These are phyloP conservation scores for Turritopsis rubra DNA, from an alignment of 30 jellyfish, hydroid and myxozoan genomes.

Conservation along the genomic window DNA sequence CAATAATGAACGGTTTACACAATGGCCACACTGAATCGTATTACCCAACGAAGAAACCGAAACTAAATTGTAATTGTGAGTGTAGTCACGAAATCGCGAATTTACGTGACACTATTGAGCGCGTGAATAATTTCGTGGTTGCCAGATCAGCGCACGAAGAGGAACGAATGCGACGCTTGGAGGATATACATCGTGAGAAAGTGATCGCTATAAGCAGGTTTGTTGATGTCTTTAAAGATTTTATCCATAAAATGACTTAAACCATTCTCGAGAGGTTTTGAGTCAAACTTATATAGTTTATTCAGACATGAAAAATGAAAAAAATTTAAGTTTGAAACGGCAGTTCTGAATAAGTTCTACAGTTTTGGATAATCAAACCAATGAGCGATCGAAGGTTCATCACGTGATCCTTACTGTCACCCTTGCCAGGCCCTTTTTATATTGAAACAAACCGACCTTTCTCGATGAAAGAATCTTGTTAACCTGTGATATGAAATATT, in stretches of 20 bases:
- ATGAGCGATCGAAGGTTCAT: no score
- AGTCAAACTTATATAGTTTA: no score
- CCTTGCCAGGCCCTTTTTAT: no score
- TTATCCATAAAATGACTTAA: constrained; percentile 17
- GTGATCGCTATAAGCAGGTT: constrained; percentile 30
- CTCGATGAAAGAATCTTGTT: no score
- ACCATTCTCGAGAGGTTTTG: no score
- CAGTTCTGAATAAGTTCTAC: no score
- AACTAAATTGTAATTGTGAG: constrained; percentile 25
- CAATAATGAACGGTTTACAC: neutral
- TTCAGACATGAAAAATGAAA: neutral
- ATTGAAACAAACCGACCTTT: no score
- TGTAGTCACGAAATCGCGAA: constrained; percentile 32
- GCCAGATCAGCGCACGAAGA: constrained; percentile 41
- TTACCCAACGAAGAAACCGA: constrained; percentile 9
- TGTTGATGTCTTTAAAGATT: constrained; percentile 33
- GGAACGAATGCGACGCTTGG: constrained; percentile 32
- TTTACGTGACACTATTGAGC: constrained; percentile 27
- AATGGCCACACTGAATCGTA: constrained; percentile 18
- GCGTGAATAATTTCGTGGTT: constrained; percentile 16
- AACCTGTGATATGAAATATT: no score
- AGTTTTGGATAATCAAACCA: no score
- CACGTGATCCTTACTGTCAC: no score
- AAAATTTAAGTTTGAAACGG: neutral
- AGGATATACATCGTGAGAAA: constrained; percentile 29